Evolutionary conservation across 2,888 invertebrate species (phyloP).

Genomic region (Cryptocephalus primarius): DNA sequence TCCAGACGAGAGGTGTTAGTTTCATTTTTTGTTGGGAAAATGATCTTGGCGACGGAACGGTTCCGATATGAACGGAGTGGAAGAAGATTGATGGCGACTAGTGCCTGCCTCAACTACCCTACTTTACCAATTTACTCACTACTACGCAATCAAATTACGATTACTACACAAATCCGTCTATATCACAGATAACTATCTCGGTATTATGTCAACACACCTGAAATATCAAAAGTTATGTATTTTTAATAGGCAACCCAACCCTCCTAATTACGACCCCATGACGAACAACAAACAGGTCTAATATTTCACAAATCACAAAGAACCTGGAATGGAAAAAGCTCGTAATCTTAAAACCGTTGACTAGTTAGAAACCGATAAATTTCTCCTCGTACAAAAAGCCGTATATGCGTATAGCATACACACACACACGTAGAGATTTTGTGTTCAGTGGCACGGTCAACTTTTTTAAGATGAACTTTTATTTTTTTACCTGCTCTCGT

Average conservation of each 20-base stretch:
- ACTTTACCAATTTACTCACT: too few species aligned
- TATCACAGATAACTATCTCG: too few species aligned
- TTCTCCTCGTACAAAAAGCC: conserved; percentile 11
- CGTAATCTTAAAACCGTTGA: conserved; percentile 14
- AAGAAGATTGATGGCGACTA: too few species aligned
- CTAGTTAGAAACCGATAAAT: conserved; percentile 16
- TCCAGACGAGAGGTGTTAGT: too few species aligned
- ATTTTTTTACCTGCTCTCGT: conserved; percentile 23
- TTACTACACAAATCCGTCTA: too few species aligned
- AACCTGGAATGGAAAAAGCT: conserved; percentile 8
- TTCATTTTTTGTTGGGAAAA: too few species aligned
- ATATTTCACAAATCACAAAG: conserved; percentile 9
- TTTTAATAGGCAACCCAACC: conserved; percentile 8
- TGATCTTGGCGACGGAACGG: too few species aligned
- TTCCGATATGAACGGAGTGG: too few species aligned
- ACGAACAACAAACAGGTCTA: conserved; percentile 7
- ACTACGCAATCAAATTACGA: too few species aligned
- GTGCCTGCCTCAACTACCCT: too few species aligned
- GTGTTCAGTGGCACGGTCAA: conserved; percentile 12
- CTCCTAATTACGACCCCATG: conserved; percentile 6
- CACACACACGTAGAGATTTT: conserved; percentile 6
- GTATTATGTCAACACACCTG: too few species aligned
- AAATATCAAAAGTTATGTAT: conserved; percentile 6
- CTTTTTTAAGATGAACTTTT: conserved; percentile 12
- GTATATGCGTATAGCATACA: conserved; percentile 3